Percentiles rank a stretch among this genome's conserved stretches.
phyloP scores from a whole-genome alignment of 2,797 vertebrate genomes.

The Cyclopterus lumpus region DNA sequence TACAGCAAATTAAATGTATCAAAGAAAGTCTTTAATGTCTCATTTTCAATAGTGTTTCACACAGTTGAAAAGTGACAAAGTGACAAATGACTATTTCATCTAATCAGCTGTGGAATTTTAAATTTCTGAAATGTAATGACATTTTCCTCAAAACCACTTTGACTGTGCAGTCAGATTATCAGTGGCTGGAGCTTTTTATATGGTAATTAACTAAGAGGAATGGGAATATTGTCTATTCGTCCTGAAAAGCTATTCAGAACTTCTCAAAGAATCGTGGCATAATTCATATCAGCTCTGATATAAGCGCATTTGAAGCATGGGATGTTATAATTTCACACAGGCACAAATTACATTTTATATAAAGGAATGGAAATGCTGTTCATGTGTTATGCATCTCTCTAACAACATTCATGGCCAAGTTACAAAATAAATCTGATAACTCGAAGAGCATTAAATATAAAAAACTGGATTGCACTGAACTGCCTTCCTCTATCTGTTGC shows the following conservation, averaged over 20 bases:
- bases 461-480: conserved; percentile 25
- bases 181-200: conserved; percentile 73
- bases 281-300: conserved; percentile 65
- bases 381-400: conserved; percentile 47
- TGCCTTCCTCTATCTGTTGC: conserved; percentile 5
- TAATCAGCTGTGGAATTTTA: conserved; percentile 78
- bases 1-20: conserved; percentile 62
- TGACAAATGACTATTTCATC: conserved; percentile 72
- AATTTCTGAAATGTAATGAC: conserved; percentile 73
- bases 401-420: conserved; percentile 53
- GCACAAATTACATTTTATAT: conserved; percentile 55
- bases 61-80: conserved; percentile 44
- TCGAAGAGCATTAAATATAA: conserved; percentile 37
- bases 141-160: conserved; percentile 78
- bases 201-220: conserved; percentile 78
- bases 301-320: conserved; percentile 50
- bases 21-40: conserved; percentile 69
- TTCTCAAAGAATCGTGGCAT: conserved; percentile 55
- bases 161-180: conserved; percentile 68
- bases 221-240: conserved; percentile 75
- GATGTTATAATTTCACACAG: conserved; percentile 57
- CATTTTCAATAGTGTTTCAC: conserved; percentile 64
- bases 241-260: conserved; percentile 66
- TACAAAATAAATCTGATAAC: conserved; percentile 59
- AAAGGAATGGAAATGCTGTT: conserved; percentile 47